phyloP scores from a whole-genome alignment of 2,888 invertebrate genomes.

The Pycnomerus fuliginosus region DNA sequence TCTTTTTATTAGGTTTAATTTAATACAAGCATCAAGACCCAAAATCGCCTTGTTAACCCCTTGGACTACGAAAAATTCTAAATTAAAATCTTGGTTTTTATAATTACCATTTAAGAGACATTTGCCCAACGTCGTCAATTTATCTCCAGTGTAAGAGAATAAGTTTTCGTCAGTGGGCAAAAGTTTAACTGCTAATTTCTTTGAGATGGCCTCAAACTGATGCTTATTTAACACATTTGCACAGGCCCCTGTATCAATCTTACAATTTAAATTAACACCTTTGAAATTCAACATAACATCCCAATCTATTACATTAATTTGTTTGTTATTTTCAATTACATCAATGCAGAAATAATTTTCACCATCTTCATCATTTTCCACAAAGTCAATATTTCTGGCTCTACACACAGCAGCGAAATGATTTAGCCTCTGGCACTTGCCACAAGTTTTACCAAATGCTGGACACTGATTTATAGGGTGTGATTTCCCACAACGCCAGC shows the following conservation, averaged over 20 bases:
- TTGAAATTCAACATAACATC: neutral
- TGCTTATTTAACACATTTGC: conserved; percentile 7
- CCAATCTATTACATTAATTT: too few species aligned
- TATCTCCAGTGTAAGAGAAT: conserved; percentile 8
- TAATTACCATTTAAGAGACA: conserved; percentile 10
- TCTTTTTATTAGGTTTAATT: conserved; percentile 10
- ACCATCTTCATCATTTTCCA: too few species aligned
- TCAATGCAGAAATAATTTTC: too few species aligned
- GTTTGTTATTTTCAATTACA: too few species aligned
- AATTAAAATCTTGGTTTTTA: conserved; percentile 4
- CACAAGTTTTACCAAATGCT: neutral
- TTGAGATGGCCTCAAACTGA: too few species aligned
- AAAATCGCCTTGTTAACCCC: conserved; percentile 5
- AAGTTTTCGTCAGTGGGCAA: conserved; percentile 4
- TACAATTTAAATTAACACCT: conserved; percentile 2
- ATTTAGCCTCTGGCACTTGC: neutral
- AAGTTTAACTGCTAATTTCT: conserved; percentile 1
- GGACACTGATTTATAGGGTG: neutral
- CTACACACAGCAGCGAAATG: too few species aligned
- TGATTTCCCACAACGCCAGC: too few species aligned
- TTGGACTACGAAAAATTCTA: conserved; percentile 7
- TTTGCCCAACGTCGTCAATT: conserved; percentile 1
- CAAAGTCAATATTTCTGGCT: too few species aligned
- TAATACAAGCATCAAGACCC: conserved; percentile 4
- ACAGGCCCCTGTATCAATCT: conserved; percentile 12